These are phyloP conservation scores for Chelmon rostratus DNA, from an alignment of 2,797 vertebrate genomes.

Conservation along the genomic window DNA sequence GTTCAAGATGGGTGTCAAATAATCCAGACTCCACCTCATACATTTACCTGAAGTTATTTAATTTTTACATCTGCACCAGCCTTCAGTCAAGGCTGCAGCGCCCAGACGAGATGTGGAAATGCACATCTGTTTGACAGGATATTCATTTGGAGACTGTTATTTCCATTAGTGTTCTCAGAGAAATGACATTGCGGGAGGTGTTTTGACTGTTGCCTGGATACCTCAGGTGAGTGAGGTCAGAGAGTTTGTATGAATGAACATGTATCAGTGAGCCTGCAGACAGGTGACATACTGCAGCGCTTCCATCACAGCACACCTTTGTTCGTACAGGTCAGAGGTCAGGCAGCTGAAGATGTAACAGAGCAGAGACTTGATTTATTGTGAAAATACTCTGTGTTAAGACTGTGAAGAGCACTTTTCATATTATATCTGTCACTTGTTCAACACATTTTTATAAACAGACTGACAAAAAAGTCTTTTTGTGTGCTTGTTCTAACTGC, in stretches of 20 bases:
- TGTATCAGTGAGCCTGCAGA: slow-evolving; percentile 23
- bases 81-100: slow-evolving; percentile 40
- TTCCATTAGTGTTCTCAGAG: slow-evolving; percentile 57
- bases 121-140: slow-evolving; percentile 64
- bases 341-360: slow-evolving; percentile 24
- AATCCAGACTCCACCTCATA: slow-evolving; percentile 23
- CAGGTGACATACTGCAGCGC: slow-evolving; percentile 33
- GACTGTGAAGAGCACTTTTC: neutral
- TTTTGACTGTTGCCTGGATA: slow-evolving; percentile 75
- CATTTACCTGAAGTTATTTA: slow-evolving; percentile 47
- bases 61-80: slow-evolving; percentile 59
- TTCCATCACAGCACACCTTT: slow-evolving; percentile 28
- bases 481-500: neutral
- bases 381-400: neutral
- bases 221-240: slow-evolving; percentile 44
- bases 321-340: slow-evolving; percentile 15
- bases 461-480: neutral
- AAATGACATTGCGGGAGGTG: slow-evolving; percentile 44
- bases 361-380: slow-evolving; percentile 21
- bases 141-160: slow-evolving; percentile 58
- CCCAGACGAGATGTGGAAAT: slow-evolving; percentile 37
- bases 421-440: neutral
- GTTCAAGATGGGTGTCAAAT: slow-evolving; percentile 51
- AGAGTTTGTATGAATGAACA: slow-evolving; percentile 31
- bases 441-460: neutral